Evolutionary conservation across 2,797 vertebrate genomes (phyloP).

Genomic region (Helarctos malayanus): DNA sequence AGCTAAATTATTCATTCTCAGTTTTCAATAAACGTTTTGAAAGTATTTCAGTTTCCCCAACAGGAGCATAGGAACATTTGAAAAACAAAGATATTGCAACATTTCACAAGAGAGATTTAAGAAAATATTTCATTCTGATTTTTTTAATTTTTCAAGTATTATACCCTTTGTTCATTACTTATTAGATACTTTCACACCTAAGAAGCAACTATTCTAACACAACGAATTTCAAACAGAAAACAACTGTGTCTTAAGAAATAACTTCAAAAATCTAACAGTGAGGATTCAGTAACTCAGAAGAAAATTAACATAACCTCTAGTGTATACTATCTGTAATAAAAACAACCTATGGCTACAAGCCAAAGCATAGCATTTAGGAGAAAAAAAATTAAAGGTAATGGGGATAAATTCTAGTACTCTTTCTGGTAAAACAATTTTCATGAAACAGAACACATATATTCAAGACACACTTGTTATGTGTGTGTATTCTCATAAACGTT

Average conservation of each 20-base stretch:
- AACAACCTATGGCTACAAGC: neutral
- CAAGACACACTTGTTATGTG: conserved; percentile 21
- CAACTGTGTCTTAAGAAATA: neutral
- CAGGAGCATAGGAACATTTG: neutral
- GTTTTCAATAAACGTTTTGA: conserved; percentile 57
- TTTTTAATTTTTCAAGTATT: conserved; percentile 46
- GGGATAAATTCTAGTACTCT: conserved; percentile 35
- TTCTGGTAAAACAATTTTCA: conserved; percentile 5
- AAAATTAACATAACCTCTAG: conserved; percentile 44
- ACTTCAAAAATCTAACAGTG: conserved; percentile 35
- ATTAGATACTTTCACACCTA: neutral
- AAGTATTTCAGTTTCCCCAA: conserved; percentile 51
- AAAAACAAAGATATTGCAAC: conserved; percentile 12
- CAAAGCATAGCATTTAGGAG: neutral
- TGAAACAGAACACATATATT: conserved; percentile 16
- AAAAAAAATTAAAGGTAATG: neutral
- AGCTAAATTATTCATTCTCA: conserved; percentile 37
- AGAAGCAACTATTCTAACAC: conserved; percentile 52
- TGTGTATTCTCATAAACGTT: neutral
- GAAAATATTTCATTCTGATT: conserved; percentile 46
- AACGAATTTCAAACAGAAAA: conserved; percentile 61
- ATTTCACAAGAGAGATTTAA: neutral
- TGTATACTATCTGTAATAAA: conserved; percentile 49
- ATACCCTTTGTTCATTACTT: conserved; percentile 35
- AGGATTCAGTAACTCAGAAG: conserved; percentile 26